Evolutionary conservation across 2,888 invertebrate genomes (phyloP).

Genomic region (Stratiomys singularior): DNA sequence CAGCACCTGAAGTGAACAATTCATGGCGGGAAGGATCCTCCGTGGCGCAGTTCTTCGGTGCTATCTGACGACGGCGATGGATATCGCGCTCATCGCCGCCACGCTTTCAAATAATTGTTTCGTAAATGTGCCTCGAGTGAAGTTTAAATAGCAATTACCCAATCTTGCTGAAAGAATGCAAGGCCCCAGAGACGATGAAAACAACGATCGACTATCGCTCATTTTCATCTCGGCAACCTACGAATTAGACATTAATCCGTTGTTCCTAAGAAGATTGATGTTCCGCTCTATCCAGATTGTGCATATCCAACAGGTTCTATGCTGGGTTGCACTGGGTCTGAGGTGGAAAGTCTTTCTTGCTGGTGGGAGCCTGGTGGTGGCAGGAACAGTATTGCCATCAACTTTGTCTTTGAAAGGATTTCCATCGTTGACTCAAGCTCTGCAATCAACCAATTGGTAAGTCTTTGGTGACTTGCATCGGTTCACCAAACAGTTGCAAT

Average conservation of each 20-base stretch:
- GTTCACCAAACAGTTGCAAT: too few species aligned
- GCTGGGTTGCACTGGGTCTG: neutral
- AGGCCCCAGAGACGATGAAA: conserved; percentile 30
- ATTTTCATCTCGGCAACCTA: conserved; percentile 48
- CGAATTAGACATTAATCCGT: conserved; percentile 51
- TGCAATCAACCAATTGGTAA: too few species aligned
- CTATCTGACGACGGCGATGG: neutral
- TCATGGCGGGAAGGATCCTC: neutral
- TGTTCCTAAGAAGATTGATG: conserved; percentile 50
- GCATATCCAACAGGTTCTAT: conserved; percentile 49
- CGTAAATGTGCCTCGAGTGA: conserved; percentile 39
- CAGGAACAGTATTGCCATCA: too few species aligned
- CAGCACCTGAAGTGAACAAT: neutral
- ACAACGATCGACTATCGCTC: conserved; percentile 47
- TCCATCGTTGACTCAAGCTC: too few species aligned
- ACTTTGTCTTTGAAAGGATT: too few species aligned
- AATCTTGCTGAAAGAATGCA: conserved; percentile 41
- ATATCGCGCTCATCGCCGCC: conserved; percentile 20
- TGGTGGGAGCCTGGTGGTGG: neutral
- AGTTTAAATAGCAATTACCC: conserved; percentile 44
- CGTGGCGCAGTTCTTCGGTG: neutral
- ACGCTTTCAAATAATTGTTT: conserved; percentile 45
- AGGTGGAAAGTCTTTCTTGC: neutral
- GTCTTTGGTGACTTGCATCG: too few species aligned
- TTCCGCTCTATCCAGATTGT: conserved; percentile 21